Conservation (phyloP, 2,797 vertebrate species). For the Dipus sagitta region DNA sequence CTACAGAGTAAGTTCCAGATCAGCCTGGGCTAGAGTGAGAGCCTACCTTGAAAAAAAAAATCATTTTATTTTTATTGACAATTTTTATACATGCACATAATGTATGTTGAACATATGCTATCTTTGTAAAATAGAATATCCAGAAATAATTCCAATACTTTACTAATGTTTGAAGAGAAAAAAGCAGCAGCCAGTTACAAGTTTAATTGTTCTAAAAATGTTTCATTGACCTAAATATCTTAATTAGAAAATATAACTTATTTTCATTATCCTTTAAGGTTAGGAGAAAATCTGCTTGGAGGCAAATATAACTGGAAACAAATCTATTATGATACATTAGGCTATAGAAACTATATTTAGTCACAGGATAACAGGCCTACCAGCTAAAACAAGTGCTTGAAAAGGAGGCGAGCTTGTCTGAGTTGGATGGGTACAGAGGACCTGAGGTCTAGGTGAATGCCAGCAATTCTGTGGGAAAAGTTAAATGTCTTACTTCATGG, state of each 20-base stretch:
- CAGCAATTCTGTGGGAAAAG: conserved; percentile 20
- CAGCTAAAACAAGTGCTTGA: conserved; percentile 12
- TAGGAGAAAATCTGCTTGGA: conserved; percentile 7
- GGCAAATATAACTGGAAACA: conserved; percentile 49
- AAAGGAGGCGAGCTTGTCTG: conserved; percentile 13
- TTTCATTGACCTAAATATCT: conserved; percentile 51
- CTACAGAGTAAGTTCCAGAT: too few relatives aligned
- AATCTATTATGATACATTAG: conserved; percentile 42
- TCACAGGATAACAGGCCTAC: conserved; percentile 1
- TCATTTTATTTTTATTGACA: too few relatives aligned
- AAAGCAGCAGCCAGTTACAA: conserved; percentile 34
- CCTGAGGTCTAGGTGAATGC: background rate
- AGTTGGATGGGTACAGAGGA: background rate
- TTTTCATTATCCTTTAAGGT: conserved; percentile 59
- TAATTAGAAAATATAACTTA: conserved; percentile 58
- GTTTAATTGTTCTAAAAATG: conserved; percentile 37
- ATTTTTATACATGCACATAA: too few relatives aligned
- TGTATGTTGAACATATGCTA: too few relatives aligned
- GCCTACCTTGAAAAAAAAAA: too few relatives aligned
- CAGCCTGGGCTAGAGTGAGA: too few relatives aligned
- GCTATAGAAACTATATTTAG: conserved; percentile 36
- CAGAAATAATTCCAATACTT: conserved; percentile 9
- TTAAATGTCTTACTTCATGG: background rate
- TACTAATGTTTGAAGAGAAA: background rate
- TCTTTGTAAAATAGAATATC: background rate